Percentiles rank a stretch among this genome's conserved stretches.
Conservation (phyloP, 1,140 invertebrate genomes). For the Habropoda laboriosa region DNA sequence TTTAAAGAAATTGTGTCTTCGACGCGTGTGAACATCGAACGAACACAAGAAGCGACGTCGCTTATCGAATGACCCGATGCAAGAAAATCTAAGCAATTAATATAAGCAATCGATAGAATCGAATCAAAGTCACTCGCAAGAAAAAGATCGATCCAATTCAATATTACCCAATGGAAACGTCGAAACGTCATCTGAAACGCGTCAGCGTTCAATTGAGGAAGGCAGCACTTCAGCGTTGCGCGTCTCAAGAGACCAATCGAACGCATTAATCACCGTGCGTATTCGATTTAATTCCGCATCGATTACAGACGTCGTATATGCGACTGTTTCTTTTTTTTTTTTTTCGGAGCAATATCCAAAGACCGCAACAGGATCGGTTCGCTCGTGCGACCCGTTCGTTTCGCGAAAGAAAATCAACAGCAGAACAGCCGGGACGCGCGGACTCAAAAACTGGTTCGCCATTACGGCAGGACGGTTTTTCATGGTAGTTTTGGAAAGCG, state of each 20-base stretch:
- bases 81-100: neutral
- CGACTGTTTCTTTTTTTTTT: too few species aligned
- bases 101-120: neutral
- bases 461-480: slow-evolving; percentile 59
- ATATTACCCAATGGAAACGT: neutral
- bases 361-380: too few species aligned
- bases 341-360: neutral
- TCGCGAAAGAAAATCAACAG: neutral
- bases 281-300: neutral
- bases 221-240: neutral
- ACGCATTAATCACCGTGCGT: too few species aligned
- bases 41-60: too few species aligned
- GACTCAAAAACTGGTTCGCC: slow-evolving; percentile 56
- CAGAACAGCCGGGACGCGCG: slow-evolving; percentile 18
- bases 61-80: too few species aligned
- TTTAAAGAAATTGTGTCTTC: too few species aligned
- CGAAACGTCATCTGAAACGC: neutral
- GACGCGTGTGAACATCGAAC: too few species aligned
- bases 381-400: neutral
- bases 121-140: neutral
- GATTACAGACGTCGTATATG: neutral
- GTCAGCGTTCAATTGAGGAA: neutral
- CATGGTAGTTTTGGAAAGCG: slow-evolving; percentile 68
- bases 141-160: neutral
- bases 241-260: neutral